phyloP scores from a whole-genome alignment of 2,888 invertebrate genomes.

The Lumbricus terrestris region DNA sequence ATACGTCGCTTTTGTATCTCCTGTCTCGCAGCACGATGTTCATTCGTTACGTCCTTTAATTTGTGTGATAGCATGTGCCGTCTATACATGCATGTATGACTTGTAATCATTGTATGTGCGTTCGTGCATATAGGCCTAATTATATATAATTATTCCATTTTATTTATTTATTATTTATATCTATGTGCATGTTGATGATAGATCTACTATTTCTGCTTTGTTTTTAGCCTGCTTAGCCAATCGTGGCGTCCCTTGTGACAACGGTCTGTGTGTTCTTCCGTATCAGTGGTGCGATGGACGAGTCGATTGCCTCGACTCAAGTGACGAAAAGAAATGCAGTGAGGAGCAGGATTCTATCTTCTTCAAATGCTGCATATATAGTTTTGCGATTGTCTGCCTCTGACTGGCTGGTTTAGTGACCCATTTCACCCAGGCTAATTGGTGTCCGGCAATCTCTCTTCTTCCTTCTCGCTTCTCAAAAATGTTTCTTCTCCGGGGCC shows the following conservation, averaged over 20 bases:
- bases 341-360: not conserved
- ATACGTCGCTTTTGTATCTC: not conserved
- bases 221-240: not conserved
- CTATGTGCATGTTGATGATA: no score
- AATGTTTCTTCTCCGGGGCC: no score
- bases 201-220: no score
- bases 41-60: no score
- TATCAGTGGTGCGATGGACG: not conserved
- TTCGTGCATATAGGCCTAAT: not conserved
- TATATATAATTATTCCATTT: no score
- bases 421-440: not conserved
- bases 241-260: not conserved
- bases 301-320: not conserved
- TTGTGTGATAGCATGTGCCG: no score
- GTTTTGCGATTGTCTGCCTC: not conserved
- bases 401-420: not conserved
- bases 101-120: no score
- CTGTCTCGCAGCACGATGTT: no score
- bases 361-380: not conserved
- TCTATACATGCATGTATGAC: no score
- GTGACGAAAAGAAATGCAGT: not conserved
- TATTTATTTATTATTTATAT: no score
- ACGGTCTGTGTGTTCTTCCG: not conserved
- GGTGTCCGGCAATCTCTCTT: not conserved
- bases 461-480: no score